Base-by-base conservation (phyloP, 2,113 vertebrate species). In the Bujurquina vittata region DNA sequence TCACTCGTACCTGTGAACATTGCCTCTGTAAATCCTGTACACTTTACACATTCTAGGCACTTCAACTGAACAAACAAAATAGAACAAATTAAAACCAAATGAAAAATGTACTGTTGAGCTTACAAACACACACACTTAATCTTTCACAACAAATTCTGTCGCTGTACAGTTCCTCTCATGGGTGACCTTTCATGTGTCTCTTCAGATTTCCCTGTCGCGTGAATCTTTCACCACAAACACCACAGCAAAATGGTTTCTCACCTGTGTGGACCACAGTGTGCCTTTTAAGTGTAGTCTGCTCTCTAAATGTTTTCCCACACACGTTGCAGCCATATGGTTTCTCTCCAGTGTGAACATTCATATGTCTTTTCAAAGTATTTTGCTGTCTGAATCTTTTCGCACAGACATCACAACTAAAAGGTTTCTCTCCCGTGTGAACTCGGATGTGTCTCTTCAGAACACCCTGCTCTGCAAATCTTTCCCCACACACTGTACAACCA, bases 231-330 rank as follows among this genome's bases (percentile, higher is more conserved):
- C 62, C 62, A 43, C 62, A 65, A 26, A 65, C 12, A 22, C n/a
- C 37, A 43, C 62, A 65, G 12, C 62, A 65, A 65, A 43, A 65
- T 22, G 35, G n/a, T 23, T 65, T 65, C 35, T 65, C 8, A 23
- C 62, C 62, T 65, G 62, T 65, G 62, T 65, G 62, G 40, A 65
- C 37, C 23, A 65, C 62, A 40, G n/a, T 43, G 62, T 65, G 62
- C 15, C 62, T 43, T 65, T 65, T 65, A 4, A 65, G 62, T 0
- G 62, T 65, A 23, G 62, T 65, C 62, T 65, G 62, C n/a, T 65
- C 62, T 23, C 62, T 43, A 23, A 65, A 65, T 18, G 5, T 3
- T 43, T 65, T 65, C n/a, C 62, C 62, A 65, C 62, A 65, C 2
- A 23, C 37, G 15, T 15, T 35, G 17, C 62, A 65, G 20, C 62